Evolutionary conservation across 2,113 vertebrate species (phyloP).

Genomic region (Limnothrissa miodon): DNA sequence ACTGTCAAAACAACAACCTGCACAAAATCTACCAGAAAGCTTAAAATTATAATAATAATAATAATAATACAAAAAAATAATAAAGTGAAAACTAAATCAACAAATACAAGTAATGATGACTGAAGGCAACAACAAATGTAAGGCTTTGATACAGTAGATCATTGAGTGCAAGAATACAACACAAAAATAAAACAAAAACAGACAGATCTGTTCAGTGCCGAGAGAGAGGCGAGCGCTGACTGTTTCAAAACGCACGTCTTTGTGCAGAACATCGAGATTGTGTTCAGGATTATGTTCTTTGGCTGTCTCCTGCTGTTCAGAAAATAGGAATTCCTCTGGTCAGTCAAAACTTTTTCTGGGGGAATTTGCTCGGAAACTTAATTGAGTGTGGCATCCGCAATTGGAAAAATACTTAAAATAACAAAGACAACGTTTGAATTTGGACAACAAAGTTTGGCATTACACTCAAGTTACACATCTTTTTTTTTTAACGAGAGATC

Average conservation of each 20-base stretch:
- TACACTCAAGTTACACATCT: conserved; percentile 38
- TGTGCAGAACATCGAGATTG: conserved; percentile 47
- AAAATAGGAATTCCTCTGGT: background rate
- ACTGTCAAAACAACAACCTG: conserved; percentile 54
- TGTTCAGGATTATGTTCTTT: conserved; percentile 69
- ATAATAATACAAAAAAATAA: conserved; percentile 48
- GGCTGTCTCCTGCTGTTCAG: conserved; percentile 64
- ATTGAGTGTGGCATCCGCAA: conserved; percentile 25
- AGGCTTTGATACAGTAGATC: conserved; percentile 75
- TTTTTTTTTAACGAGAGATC: conserved; percentile 12
- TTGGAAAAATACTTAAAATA: conserved; percentile 33
- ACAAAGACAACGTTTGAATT: conserved; percentile 21
- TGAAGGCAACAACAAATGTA: conserved; percentile 75
- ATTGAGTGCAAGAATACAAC: conserved; percentile 53
- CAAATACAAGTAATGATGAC: conserved; percentile 12
- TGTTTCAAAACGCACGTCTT: conserved; percentile 29
- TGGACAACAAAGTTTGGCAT: conserved; percentile 29
- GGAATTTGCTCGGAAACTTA: background rate
- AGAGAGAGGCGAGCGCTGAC: conserved; percentile 53
- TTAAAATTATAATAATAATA: conserved; percentile 12
- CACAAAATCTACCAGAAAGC: conserved; percentile 54
- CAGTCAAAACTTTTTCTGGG: background rate
- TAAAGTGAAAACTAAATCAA: conserved; percentile 37
- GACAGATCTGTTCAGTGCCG: conserved; percentile 62
- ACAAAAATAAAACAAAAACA: conserved; percentile 33